phyloP scores from a whole-genome alignment of 2,797 vertebrate species.

The Hippopotamyrus pictus region DNA sequence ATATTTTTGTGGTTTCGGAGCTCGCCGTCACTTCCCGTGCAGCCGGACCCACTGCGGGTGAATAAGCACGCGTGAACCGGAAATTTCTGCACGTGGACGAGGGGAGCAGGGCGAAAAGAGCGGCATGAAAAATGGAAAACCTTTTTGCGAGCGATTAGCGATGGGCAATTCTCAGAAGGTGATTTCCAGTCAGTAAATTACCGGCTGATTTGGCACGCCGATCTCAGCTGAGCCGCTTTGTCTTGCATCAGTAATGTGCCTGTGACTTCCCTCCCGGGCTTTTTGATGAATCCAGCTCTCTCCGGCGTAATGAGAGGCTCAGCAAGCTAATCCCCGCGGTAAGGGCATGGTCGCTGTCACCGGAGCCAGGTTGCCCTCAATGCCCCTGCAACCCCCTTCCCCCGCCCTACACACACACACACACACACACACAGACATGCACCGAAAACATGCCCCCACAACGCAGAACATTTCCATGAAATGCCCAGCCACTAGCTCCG shows the following conservation, averaged over 20 bases:
- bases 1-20: background rate
- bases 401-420: background rate
- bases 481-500: background rate
- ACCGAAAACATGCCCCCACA: background rate
- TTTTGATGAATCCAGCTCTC: conserved; percentile 21
- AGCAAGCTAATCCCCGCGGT: background rate
- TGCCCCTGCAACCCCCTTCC: background rate
- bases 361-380: background rate
- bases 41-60: background rate
- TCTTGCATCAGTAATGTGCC: conserved; percentile 15
- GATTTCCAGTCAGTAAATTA: conserved; percentile 25
- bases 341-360: background rate
- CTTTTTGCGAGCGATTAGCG: conserved; percentile 17
- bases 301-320: conserved; percentile 11
- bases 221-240: conserved; percentile 15
- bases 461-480: background rate
- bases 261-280: background rate
- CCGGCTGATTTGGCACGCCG: conserved; percentile 16
- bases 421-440: background rate
- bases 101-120: background rate
- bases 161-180: conserved; percentile 17
- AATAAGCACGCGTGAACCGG: background rate
- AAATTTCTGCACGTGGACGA: background rate
- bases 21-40: background rate
- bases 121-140: background rate